phyloP scores from a whole-genome alignment of 2,797 vertebrate species.

The Pseudopleuronectes americanus region DNA sequence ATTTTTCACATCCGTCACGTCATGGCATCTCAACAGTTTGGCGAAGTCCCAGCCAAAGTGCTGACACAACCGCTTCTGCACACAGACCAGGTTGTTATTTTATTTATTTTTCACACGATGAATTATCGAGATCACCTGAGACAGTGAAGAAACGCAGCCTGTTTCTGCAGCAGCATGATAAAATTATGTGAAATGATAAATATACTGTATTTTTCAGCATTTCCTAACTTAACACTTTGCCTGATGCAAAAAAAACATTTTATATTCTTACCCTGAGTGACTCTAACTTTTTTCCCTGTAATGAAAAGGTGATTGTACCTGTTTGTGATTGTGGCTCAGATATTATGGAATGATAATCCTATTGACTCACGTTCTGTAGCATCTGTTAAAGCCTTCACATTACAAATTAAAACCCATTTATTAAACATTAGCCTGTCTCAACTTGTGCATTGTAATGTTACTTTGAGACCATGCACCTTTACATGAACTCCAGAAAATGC shows the following conservation, averaged over 20 bases:
- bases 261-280: background rate
- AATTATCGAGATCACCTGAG: slow-evolving; percentile 21
- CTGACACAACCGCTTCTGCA: slow-evolving; percentile 47
- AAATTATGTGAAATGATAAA: background rate
- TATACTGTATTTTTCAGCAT: background rate
- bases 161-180: slow-evolving; percentile 3
- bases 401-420: no score
- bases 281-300: background rate
- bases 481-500: no score
- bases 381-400: no score
- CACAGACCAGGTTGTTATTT: slow-evolving; percentile 7
- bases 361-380: no score
- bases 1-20: slow-evolving; percentile 51
- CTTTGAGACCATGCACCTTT: no score
- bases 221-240: background rate
- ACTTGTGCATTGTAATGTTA: no score
- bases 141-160: background rate
- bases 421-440: no score
- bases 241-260: background rate
- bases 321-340: no score
- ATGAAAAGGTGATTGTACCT: background rate
- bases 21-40: slow-evolving; percentile 54
- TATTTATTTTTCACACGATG: slow-evolving; percentile 9
- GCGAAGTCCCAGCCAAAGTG: slow-evolving; percentile 49
- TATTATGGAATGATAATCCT: no score